Evolutionary conservation across 2,797 vertebrate species (phyloP), one percentile per base, ranked within the genome.

Genomic region (Sardinella longiceps): DNA sequence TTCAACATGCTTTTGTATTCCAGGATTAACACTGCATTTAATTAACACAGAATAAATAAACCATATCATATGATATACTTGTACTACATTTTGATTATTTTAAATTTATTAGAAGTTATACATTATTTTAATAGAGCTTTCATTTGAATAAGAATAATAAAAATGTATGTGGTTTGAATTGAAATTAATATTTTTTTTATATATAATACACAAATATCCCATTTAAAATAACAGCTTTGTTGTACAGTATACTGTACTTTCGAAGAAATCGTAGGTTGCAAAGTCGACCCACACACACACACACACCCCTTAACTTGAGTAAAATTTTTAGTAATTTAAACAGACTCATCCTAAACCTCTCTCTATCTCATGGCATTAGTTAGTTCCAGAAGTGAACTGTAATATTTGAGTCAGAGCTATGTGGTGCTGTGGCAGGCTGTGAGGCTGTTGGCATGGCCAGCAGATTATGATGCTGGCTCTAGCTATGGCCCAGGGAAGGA

Each of bases 41-140:
- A 70, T 70, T 70, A 70, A 70, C 63, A 70, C 63, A 30, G 63
- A 70, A 70, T 70, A 33, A 5, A 9, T 70, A 70, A 33, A 70
- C 14, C 12, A 14, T 50, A 50, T 15, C 14, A 14, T 50, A 14
- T 50, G 12, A 50, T 3, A 50, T 50, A 43, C n/a, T n/a, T n/a
- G n/a, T 50, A 50, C 48, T 50, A 50, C 0, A 14, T 50, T 50
- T 50, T 14, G 15, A 50, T 12, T 50, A 50, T 50, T 50, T 14
- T 43, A 7, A 43, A 43, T 43, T 43, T 43, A 3, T 43, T 0
- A 43, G 43, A 43, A 43, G 43, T 43, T 43, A n/a, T n/a, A n/a
- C n/a, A n/a, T n/a, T n/a, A n/a, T n/a, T n/a, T n/a, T n/a, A n/a
- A n/a, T n/a, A n/a, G n/a, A n/a, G n/a, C n/a, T n/a, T n/a, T n/a